Evolutionary conservation across 2,888 invertebrate species (phyloP).

Genomic region (Acrobeloides nanus): DNA sequence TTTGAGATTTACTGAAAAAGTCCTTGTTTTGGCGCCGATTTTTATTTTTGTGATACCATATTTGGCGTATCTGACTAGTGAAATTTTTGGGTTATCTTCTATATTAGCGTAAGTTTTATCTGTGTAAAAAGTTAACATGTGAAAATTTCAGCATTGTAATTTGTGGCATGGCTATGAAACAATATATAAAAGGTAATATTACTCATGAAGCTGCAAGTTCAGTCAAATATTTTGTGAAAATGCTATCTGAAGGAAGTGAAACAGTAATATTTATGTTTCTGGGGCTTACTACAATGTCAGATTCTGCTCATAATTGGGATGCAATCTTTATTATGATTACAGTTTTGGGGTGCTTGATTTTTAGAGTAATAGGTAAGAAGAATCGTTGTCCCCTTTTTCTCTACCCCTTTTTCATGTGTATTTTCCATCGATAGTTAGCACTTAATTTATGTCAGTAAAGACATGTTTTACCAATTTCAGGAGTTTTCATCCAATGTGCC

Average conservation of each 20-base stretch:
- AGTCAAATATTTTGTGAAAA: slow-evolving; percentile 94
- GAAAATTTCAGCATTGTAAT: slow-evolving; percentile 94
- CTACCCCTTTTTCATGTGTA: slow-evolving; percentile 1
- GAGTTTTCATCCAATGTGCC: slow-evolving; percentile 80
- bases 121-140: no score
- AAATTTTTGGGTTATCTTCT: slow-evolving; percentile 95
- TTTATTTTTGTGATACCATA: slow-evolving; percentile 98
- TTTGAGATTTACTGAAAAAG: slow-evolving; percentile 77
- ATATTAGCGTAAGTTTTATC: slow-evolving; percentile 82
- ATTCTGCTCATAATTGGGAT: slow-evolving; percentile 5
- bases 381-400: not conserved
- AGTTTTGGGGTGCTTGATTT: slow-evolving; percentile 58
- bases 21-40: slow-evolving; percentile 91
- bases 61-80: slow-evolving; percentile 88
- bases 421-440: slow-evolving; percentile 9
- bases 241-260: slow-evolving; percentile 91
- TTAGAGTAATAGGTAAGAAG: slow-evolving; percentile 65
- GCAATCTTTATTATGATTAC: slow-evolving; percentile 63
- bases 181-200: slow-evolving; percentile 93
- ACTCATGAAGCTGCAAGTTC: slow-evolving; percentile 94
- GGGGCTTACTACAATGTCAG: slow-evolving; percentile 86
- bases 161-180: slow-evolving; percentile 96
- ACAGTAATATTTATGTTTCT: slow-evolving; percentile 96
- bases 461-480: no score
- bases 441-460: no score